A percentile compares a stretch with the other conserved stretches of the same genome.
phyloP scores from a whole-genome alignment of 2,797 vertebrate genomes.

The Melanotaenia nigrans region DNA sequence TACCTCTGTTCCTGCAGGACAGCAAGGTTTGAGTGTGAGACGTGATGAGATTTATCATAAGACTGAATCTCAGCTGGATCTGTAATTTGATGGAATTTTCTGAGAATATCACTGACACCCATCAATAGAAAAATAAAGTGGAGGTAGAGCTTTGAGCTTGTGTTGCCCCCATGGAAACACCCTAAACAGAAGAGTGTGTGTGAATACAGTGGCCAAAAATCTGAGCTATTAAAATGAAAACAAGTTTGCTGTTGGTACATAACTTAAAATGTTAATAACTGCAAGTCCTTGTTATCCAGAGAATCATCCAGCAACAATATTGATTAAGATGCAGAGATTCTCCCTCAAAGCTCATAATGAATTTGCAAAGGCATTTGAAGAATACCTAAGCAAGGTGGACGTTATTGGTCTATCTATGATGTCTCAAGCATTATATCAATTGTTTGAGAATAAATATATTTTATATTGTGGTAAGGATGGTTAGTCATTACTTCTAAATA shows the following conservation, averaged over 20 bases:
- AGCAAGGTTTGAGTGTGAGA: slow-evolving; percentile 3
- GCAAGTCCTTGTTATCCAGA: neutral
- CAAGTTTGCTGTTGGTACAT: neutral
- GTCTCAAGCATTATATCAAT: neutral
- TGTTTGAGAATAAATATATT: neutral
- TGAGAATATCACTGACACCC: neutral
- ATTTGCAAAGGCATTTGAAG: neutral
- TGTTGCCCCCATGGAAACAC: slow-evolving; percentile 15
- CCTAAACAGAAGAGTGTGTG: neutral
- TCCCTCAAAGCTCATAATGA: slow-evolving; percentile 18
- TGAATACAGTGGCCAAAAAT: neutral
- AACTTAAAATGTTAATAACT: neutral
- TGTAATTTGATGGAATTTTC: slow-evolving; percentile 27
- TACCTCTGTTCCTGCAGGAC: slow-evolving; percentile 18
- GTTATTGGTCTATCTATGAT: no score
- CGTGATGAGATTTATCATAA: slow-evolving; percentile 26
- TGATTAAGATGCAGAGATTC: neutral
- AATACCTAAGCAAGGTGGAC: no score
- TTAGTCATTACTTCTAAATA: neutral
- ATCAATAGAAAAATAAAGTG: neutral
- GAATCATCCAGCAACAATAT: neutral
- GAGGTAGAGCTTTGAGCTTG: slow-evolving; percentile 3
- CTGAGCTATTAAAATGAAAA: slow-evolving; percentile 4
- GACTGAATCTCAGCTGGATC: slow-evolving; percentile 4
- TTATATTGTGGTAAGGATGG: neutral